Evolutionary conservation across 2,113 vertebrate species (phyloP).

Genomic region (Bungarus multicinctus): DNA sequence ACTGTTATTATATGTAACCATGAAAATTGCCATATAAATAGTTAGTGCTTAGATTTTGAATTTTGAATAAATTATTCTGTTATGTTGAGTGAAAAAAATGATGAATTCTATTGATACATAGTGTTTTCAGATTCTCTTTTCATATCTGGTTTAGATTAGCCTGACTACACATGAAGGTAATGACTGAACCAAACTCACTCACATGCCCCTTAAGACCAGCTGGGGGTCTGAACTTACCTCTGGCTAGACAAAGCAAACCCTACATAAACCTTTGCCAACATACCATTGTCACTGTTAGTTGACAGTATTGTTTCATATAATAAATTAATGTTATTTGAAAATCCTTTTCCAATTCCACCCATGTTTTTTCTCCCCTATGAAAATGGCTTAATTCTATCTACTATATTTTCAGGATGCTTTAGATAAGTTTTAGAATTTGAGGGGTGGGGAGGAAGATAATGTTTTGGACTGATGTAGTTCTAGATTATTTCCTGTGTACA

Average conservation of each 20-base stretch:
- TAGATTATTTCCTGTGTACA: not conserved
- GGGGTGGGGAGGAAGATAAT: not conserved
- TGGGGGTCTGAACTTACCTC: not conserved
- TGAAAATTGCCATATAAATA: conserved; percentile 48
- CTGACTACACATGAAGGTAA: conserved; percentile 6
- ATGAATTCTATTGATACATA: not conserved
- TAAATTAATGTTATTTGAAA: not conserved
- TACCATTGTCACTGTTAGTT: not conserved
- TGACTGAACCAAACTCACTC: not conserved
- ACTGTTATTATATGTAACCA: conserved; percentile 34
- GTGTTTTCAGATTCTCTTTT: conserved; percentile 21
- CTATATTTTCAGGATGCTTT: not conserved
- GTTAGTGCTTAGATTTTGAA: conserved; percentile 48
- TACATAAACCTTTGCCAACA: not conserved
- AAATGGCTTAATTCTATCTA: not conserved
- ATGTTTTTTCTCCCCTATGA: not conserved
- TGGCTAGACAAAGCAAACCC: not conserved
- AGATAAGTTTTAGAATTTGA: not conserved
- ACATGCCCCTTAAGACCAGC: not conserved
- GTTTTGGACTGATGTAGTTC: not conserved
- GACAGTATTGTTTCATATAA: not conserved
- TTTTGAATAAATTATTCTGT: conserved; percentile 38
- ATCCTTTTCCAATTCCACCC: not conserved
- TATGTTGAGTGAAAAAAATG: conserved; percentile 7
- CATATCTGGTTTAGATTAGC: not conserved